Percentiles rank a stretch among this genome's conserved stretches.
phyloP scores from a whole-genome alignment of 37 sponge, comb jelly and placozoan species.

The Bolinopsis microptera region DNA sequence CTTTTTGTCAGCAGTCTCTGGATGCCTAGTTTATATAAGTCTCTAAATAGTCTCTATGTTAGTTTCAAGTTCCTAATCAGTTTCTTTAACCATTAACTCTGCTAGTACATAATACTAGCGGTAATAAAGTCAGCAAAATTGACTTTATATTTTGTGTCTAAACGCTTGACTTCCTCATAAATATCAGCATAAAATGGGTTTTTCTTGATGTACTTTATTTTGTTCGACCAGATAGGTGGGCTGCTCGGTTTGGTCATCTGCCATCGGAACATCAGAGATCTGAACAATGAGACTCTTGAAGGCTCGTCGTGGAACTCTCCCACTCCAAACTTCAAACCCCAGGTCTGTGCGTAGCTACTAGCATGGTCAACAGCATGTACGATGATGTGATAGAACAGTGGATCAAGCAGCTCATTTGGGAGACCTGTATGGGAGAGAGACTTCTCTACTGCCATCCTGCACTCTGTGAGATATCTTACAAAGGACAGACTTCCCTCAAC shows the following conservation, averaged over 20 bases:
- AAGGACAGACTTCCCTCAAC: neutral
- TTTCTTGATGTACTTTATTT: neutral
- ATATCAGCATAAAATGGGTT: neutral
- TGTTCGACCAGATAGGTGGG: neutral
- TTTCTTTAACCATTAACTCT: too few species aligned
- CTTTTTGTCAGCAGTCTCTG: too few species aligned
- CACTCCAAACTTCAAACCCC: neutral
- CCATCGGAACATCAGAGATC: neutral
- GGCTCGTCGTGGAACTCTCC: too few species aligned
- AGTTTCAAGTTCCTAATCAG: too few species aligned
- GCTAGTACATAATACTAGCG: slow-evolving; percentile 7
- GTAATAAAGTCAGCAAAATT: slow-evolving; percentile 1
- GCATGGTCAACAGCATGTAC: slow-evolving; percentile 8
- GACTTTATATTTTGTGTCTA: neutral
- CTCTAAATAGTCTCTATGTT: too few species aligned
- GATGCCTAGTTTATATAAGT: too few species aligned
- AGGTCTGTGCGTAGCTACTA: neutral
- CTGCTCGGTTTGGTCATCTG: neutral
- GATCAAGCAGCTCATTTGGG: neutral
- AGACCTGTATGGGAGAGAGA: neutral
- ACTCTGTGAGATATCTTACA: neutral
- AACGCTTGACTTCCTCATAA: neutral
- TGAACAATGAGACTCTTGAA: too few species aligned
- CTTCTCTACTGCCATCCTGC: neutral
- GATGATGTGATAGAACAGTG: neutral